These are phyloP conservation scores for Cyclina sinensis DNA, from an alignment of 1,140 invertebrate species.

Conservation along the genomic window DNA sequence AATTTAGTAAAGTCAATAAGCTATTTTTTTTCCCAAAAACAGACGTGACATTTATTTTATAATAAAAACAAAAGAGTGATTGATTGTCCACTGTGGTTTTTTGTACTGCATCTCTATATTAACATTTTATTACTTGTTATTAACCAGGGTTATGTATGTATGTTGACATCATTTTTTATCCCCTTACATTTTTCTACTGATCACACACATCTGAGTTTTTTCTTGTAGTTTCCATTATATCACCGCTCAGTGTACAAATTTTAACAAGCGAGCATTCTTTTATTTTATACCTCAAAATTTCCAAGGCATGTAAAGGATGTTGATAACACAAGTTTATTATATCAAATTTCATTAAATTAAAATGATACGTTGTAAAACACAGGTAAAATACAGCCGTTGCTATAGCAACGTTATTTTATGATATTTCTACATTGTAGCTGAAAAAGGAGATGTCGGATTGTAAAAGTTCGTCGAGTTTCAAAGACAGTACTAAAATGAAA, in stretches of 20 bases:
- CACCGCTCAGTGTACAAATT: too few relatives aligned
- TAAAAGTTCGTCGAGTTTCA: too few relatives aligned
- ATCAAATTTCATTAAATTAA: neutral
- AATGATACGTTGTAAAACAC: neutral
- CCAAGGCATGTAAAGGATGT: neutral
- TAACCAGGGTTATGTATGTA: neutral
- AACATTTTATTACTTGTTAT: neutral
- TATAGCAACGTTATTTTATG: neutral
- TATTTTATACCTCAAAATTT: neutral
- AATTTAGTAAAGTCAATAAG: conserved; percentile 3
- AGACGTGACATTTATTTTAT: neutral
- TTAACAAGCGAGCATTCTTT: too few relatives aligned
- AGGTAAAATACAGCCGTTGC: neutral
- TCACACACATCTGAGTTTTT: too few relatives aligned
- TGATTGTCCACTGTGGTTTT: neutral
- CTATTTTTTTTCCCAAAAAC: neutral
- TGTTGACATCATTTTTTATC: neutral
- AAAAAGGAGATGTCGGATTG: too few relatives aligned
- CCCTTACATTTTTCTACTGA: too few relatives aligned
- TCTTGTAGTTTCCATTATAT: too few relatives aligned
- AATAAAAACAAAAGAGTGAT: neutral
- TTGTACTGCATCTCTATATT: neutral
- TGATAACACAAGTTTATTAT: neutral
- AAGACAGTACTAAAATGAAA: too few relatives aligned
- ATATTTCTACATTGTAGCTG: neutral